phyloP scores from a whole-genome alignment of 2,113 vertebrate species.

The Danionella cerebrum region DNA sequence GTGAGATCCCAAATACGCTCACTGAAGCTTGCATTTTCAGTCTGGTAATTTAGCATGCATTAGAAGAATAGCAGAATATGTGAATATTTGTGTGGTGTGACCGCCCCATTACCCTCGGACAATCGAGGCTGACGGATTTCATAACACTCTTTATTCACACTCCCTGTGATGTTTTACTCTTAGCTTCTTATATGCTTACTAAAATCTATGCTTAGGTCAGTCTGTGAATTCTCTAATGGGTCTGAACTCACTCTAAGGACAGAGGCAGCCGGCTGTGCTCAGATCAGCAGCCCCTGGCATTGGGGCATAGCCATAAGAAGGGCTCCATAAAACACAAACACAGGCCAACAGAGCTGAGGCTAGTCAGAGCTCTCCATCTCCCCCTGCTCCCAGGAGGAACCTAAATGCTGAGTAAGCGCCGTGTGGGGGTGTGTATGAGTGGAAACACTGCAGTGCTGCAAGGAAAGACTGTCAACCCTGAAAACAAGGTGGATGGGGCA shows the following conservation, averaged over 20 bases:
- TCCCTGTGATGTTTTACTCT: neutral
- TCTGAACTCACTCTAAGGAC: neutral
- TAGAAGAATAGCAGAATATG: too few species aligned
- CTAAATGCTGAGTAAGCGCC: slow-evolving; percentile 60
- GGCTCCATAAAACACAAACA: neutral
- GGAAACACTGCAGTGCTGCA: slow-evolving; percentile 61
- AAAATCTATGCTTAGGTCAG: neutral
- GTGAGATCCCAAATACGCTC: too few species aligned
- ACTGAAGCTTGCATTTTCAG: too few species aligned
- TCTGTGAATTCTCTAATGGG: neutral
- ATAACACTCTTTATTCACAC: neutral
- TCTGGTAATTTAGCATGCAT: too few species aligned
- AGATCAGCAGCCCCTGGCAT: neutral
- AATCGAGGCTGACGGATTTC: too few species aligned
- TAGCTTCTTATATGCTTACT: neutral
- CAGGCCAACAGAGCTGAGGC: neutral
- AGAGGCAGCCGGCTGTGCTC: neutral
- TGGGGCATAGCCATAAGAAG: slow-evolving; percentile 11
- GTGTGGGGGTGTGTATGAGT: slow-evolving; percentile 9
- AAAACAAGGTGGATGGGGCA: slow-evolving; percentile 39
- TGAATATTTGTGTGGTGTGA: too few species aligned
- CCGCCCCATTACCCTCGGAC: too few species aligned
- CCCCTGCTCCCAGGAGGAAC: slow-evolving; percentile 45
- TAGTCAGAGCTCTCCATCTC: slow-evolving; percentile 29
- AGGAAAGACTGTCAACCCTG: slow-evolving; percentile 44